These are phyloP conservation scores for Oscheius sp. DNA, from an alignment of 1,140 invertebrate species.

Conservation along the genomic window DNA sequence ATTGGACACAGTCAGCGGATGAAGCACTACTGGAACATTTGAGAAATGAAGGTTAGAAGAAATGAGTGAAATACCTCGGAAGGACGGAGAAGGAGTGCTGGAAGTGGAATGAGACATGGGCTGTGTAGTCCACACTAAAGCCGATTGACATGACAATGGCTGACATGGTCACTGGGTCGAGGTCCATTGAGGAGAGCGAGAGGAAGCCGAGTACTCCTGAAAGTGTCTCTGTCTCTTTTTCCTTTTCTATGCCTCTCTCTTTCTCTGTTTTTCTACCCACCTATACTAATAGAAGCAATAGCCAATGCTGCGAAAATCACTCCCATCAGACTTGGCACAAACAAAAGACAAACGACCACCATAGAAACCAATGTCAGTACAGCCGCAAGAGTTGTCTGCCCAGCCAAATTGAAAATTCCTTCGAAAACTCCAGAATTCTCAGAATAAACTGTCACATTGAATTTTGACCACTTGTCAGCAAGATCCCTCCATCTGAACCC, in stretches of 20 bases:
- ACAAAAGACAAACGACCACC: conserved; percentile 62
- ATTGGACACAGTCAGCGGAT: conserved; percentile 39
- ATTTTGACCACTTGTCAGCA: conserved; percentile 65
- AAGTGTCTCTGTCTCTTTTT: background rate
- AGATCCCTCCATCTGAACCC: conserved; percentile 46
- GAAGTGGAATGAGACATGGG: conserved; percentile 63
- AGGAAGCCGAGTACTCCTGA: conserved; percentile 63
- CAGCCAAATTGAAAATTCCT: conserved; percentile 63
- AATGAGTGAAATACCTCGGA: background rate
- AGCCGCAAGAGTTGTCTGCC: conserved; percentile 85
- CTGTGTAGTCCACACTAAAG: conserved; percentile 64
- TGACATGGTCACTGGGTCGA: conserved; percentile 63
- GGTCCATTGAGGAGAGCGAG: conserved; percentile 58
- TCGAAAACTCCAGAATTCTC: conserved; percentile 72
- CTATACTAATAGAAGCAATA: conserved; percentile 61
- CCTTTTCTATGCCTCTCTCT: background rate
- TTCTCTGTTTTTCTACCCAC: too few species aligned
- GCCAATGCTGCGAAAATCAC: conserved; percentile 61
- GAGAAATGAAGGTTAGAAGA: background rate
- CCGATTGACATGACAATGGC: conserved; percentile 65
- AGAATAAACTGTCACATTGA: conserved; percentile 67
- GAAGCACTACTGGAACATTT: conserved; percentile 30
- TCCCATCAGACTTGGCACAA: conserved; percentile 62
- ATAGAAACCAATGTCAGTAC: conserved; percentile 62
- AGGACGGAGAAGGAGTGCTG: conserved; percentile 58